These are phyloP conservation scores for Halcyon badia DNA, from an alignment of 2,797 vertebrate species.

Conservation along the genomic window DNA sequence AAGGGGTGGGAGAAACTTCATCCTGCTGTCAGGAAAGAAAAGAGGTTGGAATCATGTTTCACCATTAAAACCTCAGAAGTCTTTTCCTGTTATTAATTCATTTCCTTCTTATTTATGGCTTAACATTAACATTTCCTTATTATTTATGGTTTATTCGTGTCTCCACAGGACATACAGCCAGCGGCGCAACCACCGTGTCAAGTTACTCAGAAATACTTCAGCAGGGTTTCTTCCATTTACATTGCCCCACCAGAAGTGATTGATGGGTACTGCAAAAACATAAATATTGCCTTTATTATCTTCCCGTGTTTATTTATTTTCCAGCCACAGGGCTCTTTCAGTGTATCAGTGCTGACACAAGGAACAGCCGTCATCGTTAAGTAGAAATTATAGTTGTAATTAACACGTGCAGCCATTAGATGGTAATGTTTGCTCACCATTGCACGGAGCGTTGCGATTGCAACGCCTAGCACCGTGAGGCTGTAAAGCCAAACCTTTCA, in stretches of 20 bases:
- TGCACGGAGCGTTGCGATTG: not conserved
- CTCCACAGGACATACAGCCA: not conserved
- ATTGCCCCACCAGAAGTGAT: not conserved
- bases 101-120: not conserved
- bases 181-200: not conserved
- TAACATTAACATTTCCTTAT: not conserved
- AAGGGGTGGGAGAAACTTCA: not conserved
- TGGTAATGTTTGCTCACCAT: conserved; percentile 58
- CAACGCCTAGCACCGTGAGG: not conserved
- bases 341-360: not conserved
- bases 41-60: not conserved
- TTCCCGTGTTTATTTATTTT: not conserved
- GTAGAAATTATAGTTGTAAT: conserved; percentile 56
- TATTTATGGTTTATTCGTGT: not conserved
- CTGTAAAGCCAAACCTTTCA: not conserved
- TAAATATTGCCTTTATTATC: not conserved
- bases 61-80: conserved; percentile 7
- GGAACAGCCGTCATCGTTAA: not conserved
- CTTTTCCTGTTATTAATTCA: conserved; percentile 3
- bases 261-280: not conserved
- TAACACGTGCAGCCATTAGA: conserved; percentile 58
- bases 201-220: not conserved
- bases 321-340: not conserved
- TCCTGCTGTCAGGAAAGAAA: not conserved
- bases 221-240: not conserved